A percentile compares a stretch with the other conserved stretches of the same genome.
Evolutionary conservation across 2,797 vertebrate species (phyloP).

Genomic region (Numenius phaeopus): DNA sequence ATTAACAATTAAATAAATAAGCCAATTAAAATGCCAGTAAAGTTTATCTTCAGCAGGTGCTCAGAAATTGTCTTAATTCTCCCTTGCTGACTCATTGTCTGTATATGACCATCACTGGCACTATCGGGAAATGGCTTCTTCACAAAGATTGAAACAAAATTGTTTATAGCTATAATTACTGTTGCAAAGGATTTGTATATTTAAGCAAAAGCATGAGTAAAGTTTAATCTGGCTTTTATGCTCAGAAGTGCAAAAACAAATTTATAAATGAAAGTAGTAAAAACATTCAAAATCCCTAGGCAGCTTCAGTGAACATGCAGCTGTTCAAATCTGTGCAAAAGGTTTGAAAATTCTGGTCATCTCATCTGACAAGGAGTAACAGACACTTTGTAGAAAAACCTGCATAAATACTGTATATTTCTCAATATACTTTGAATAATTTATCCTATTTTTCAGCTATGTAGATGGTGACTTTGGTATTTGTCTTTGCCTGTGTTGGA

Average conservation of each 20-base stretch:
- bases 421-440: background rate
- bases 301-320: background rate
- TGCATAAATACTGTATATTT: background rate
- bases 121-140: background rate
- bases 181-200: background rate
- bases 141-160: background rate
- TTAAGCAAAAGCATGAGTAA: background rate
- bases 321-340: background rate
- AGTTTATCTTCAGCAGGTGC: background rate
- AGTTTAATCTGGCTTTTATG: background rate
- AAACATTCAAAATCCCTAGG: background rate
- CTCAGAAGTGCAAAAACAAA: background rate
- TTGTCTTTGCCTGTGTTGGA: background rate
- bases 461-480: background rate
- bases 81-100: background rate
- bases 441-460: background rate
- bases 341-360: background rate
- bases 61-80: background rate
- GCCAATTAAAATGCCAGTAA: background rate
- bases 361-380: background rate
- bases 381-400: background rate
- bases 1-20: conserved; percentile 18
- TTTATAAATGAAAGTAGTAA: background rate
- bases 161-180: background rate
- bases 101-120: background rate